Conservation (phyloP, 1,140 invertebrate genomes). For the Marisa cornuarietis region DNA sequence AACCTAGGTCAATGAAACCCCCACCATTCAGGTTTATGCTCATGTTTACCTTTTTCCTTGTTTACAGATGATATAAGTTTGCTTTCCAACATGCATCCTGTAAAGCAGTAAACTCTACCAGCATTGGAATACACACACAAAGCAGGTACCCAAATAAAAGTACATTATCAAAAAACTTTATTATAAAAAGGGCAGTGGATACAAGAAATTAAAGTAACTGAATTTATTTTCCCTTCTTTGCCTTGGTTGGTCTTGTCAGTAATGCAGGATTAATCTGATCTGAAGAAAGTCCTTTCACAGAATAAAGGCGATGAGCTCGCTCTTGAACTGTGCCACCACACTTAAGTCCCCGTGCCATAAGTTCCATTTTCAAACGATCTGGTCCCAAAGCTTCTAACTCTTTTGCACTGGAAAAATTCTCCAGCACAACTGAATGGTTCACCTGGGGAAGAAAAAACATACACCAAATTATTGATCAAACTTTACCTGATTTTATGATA, state of each 20-base stretch:
- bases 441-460: slow-evolving; percentile 20
- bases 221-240: slow-evolving; percentile 41
- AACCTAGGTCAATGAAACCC: no score
- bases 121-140: no score
- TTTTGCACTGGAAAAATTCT: slow-evolving; percentile 39
- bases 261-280: slow-evolving; percentile 61
- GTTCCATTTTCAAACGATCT: slow-evolving; percentile 60
- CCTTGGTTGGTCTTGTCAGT: slow-evolving; percentile 59
- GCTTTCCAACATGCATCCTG: no score
- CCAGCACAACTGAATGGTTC: slow-evolving; percentile 47
- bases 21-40: no score
- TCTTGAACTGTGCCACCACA: slow-evolving; percentile 66
- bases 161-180: no score
- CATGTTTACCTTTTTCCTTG: no score
- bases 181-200: no score
- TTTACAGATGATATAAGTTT: no score
- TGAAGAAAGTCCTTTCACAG: slow-evolving; percentile 60
- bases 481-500: neutral
- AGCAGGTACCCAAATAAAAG: no score
- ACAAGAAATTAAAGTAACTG: neutral
- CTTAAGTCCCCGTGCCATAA: slow-evolving; percentile 62
- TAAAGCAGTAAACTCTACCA: no score
- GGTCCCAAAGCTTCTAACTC: slow-evolving; percentile 63
- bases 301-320: slow-evolving; percentile 64
- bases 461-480: neutral